phyloP scores from a whole-genome alignment of 2,797 vertebrate species.

The Valencia hispanica region DNA sequence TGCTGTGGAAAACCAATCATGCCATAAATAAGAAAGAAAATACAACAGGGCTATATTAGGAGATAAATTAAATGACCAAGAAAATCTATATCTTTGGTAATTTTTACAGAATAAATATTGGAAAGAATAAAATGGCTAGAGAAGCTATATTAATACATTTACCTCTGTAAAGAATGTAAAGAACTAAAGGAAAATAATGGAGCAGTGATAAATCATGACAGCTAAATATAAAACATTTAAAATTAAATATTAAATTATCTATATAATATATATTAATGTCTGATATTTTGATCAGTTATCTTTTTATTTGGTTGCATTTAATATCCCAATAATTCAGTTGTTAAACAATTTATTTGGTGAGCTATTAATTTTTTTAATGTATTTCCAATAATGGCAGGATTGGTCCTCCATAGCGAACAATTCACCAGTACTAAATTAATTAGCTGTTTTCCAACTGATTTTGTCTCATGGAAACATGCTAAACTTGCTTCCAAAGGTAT shows the following conservation, averaged over 20 bases:
- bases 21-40: no score
- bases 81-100: no score
- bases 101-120: no score
- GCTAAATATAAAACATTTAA: background rate
- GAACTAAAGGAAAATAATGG: background rate
- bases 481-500: background rate
- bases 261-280: background rate
- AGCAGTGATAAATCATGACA: background rate
- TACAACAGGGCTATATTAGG: no score
- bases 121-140: no score
- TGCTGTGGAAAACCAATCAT: no score
- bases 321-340: background rate
- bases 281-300: background rate
- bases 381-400: background rate
- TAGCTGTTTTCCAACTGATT: no score
- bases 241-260: no score
- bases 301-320: background rate
- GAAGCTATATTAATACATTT: no score
- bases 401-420: background rate
- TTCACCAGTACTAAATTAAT: background rate
- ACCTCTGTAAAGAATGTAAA: no score
- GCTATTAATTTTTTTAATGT: background rate
- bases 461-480: background rate
- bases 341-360: background rate
- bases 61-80: no score